Conservation (phyloP, 2,113 vertebrate genomes). For the Eolophus roseicapilla region DNA sequence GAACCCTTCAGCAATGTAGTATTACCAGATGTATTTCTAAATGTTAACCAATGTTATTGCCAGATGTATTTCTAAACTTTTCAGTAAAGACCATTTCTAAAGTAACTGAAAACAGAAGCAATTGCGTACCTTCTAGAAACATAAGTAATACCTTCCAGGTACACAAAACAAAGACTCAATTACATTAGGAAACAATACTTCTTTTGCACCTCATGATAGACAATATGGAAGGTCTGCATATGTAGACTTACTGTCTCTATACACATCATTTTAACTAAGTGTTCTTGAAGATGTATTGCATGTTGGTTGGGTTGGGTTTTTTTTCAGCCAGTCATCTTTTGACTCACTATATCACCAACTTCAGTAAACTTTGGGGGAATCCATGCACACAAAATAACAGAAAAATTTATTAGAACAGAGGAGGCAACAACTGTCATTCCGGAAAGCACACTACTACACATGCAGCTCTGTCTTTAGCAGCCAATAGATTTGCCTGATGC, state of each 20-base stretch:
- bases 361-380: background rate
- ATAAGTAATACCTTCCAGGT: background rate
- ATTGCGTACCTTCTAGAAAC: background rate
- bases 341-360: background rate
- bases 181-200: background rate
- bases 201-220: background rate
- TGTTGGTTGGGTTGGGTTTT: background rate
- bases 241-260: background rate
- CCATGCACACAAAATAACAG: background rate
- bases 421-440: background rate
- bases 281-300: background rate
- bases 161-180: background rate
- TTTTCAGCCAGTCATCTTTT: background rate
- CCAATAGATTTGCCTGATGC: background rate
- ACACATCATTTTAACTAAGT: background rate
- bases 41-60: background rate
- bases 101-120: background rate
- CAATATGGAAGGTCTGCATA: background rate
- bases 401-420: background rate
- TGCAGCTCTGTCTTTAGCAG: background rate
- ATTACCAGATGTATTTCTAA: background rate
- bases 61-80: background rate
- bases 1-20: background rate
- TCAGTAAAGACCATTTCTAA: background rate
- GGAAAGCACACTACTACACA: background rate